Conservation (phyloP, 1,140 invertebrate genomes). For the Lamellibrachia luymesi region DNA sequence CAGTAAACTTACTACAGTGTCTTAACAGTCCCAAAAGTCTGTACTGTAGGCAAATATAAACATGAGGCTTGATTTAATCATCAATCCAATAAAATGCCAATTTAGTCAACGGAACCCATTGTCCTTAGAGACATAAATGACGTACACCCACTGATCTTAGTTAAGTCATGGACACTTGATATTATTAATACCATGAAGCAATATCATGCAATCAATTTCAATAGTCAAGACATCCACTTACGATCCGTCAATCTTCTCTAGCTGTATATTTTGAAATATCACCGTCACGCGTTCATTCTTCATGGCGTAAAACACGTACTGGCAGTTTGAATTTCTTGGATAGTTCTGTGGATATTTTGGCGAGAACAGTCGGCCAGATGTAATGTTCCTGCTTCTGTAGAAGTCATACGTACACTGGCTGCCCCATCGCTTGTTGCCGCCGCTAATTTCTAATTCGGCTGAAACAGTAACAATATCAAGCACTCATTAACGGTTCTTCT, state of each 20-base stretch:
- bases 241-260: slow-evolving; percentile 33
- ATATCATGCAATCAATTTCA: no score
- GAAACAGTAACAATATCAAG: background rate
- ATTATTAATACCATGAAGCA: no score
- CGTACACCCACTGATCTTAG: no score
- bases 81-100: no score
- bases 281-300: slow-evolving; percentile 53
- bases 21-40: no score
- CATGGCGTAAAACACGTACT: slow-evolving; percentile 69
- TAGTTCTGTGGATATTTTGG: slow-evolving; percentile 81
- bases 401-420: slow-evolving; percentile 78
- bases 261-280: slow-evolving; percentile 51
- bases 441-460: slow-evolving; percentile 24
- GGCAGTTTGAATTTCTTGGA: slow-evolving; percentile 75
- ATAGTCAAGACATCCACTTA: slow-evolving; percentile 21
- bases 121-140: no score
- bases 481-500: no score
- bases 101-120: no score
- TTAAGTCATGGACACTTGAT: no score
- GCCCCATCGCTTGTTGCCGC: slow-evolving; percentile 48
- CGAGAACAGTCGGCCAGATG: slow-evolving; percentile 73
- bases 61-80: no score
- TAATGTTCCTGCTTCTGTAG: slow-evolving; percentile 66
- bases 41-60: no score
- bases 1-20: no score